Evolutionary conservation across 2,113 vertebrate genomes (phyloP), one percentile per base, ranked within the genome.

Genomic region (Penelope pileata): DNA sequence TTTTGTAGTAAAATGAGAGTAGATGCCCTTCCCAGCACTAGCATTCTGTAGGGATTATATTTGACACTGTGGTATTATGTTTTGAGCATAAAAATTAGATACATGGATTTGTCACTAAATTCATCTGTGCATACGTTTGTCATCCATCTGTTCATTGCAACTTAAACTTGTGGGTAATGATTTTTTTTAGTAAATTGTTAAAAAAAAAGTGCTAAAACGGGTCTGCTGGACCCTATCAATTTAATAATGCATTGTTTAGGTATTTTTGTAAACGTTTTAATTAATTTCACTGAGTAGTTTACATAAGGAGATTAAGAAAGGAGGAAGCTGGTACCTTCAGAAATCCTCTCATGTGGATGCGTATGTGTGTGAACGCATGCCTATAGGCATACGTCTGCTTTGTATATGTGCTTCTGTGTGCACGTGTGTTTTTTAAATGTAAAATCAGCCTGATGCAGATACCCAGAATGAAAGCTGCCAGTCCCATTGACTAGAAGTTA

Each of bases 81-180:
- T 93, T 94, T 91, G 87, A 95, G 91, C 95, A 96, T 96, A 95
- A 96, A 96, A 97, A 96, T 95, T 90, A 95, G 92, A 91, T 94
- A 92, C 96, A 96, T 64, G 87, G 93, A 95, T 97, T 96, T 96
- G 91, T 96, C 88, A 96, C 92, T 93, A 95, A 96, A 96, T 94
- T 97, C 92, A 95, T 96, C 96, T 96, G 91, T 80, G 93, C 93
- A 95, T 94, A 96, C 83, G 82, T 95, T 96, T 97, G 95, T 90
- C 95, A 94, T 88, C 95, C 96, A 97, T 97, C 97, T 97, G 95
- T 96, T 96, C 96, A 36, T 59, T 95, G 92, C 96, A 94, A 90
- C 63, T 86, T 95, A 96, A 97, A 96, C 58, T 88, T 67, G 76
- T n/a, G 10, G 90, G 54, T 82, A 95, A 93, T 92, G 53, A 53